A percentile compares a stretch with the other conserved stretches of the same genome.
phyloP scores from a whole-genome alignment of 2,113 vertebrate genomes.

The Calonectris borealis region DNA sequence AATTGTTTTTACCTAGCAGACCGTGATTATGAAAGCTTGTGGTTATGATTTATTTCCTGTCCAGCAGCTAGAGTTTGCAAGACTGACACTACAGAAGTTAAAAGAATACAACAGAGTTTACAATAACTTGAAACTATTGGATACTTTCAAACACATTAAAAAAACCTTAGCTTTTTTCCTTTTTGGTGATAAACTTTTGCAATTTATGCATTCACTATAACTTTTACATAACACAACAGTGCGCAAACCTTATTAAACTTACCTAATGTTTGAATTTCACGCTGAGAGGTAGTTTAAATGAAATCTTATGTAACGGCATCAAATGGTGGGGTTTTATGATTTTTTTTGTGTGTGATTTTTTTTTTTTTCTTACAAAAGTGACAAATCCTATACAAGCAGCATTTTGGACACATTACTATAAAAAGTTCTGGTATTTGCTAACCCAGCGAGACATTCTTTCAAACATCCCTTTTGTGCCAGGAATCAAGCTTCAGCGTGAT shows the following conservation, averaged over 20 bases:
- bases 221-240: constrained; percentile 23
- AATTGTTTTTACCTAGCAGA: constrained; percentile 36
- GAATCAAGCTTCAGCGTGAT: constrained; percentile 6
- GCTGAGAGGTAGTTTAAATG: constrained; percentile 79
- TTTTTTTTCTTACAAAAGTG: constrained; percentile 69
- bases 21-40: constrained; percentile 58
- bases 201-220: constrained; percentile 71
- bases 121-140: constrained; percentile 31
- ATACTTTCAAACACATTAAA: constrained; percentile 33
- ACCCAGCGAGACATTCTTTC: constrained; percentile 19
- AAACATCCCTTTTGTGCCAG: constrained; percentile 13
- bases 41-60: constrained; percentile 59
- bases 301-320: constrained; percentile 58
- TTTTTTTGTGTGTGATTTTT: constrained; percentile 33
- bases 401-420: constrained; percentile 60
- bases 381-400: constrained; percentile 71
- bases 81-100: constrained; percentile 39
- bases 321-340: constrained; percentile 5
- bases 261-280: constrained; percentile 58
- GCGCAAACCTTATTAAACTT: constrained; percentile 56
- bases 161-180: background rate
- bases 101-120: constrained; percentile 49
- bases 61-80: constrained; percentile 30
- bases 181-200: constrained; percentile 64
- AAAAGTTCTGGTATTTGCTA: constrained; percentile 53